Conservation (phyloP, 2,888 invertebrate species). For the Drosophila mimica region DNA sequence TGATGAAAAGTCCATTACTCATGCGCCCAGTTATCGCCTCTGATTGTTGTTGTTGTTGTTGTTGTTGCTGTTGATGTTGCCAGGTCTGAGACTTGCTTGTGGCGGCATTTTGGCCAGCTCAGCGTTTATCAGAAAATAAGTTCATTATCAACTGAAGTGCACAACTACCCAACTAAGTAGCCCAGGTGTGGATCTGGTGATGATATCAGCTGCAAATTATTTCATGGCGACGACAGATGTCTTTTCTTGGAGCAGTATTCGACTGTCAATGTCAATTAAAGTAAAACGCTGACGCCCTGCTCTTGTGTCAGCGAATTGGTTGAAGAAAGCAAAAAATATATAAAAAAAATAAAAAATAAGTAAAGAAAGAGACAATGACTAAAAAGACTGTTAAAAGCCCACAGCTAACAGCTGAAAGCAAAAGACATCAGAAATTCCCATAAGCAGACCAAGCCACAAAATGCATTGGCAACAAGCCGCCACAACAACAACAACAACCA, state of each 20-base stretch:
- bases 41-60: slow-evolving; percentile 3
- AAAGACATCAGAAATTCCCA: slow-evolving; percentile 65
- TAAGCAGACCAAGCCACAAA: slow-evolving; percentile 60
- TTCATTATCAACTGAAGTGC: slow-evolving; percentile 71
- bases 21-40: slow-evolving; percentile 41
- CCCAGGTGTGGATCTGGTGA: slow-evolving; percentile 51
- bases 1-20: slow-evolving; percentile 52
- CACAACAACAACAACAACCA: slow-evolving; percentile 24
- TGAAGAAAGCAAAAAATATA: slow-evolving; percentile 56
- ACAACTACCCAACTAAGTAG: slow-evolving; percentile 45
- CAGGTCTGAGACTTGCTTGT: slow-evolving; percentile 26
- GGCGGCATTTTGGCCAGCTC: slow-evolving; percentile 42
- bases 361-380: slow-evolving; percentile 27
- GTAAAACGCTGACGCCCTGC: slow-evolving; percentile 70
- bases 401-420: slow-evolving; percentile 28
- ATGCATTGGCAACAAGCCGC: slow-evolving; percentile 43
- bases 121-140: slow-evolving; percentile 64
- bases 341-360: background rate
- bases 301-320: slow-evolving; percentile 72
- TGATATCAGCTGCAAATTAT: slow-evolving; percentile 47
- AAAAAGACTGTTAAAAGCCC: slow-evolving; percentile 34
- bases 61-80: background rate
- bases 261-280: slow-evolving; percentile 74
- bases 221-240: slow-evolving; percentile 33
- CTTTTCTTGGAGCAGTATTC: slow-evolving; percentile 20